These are phyloP conservation scores for Phrynocephalus forsythii DNA, from an alignment of 2,797 vertebrate species.

Conservation along the genomic window DNA sequence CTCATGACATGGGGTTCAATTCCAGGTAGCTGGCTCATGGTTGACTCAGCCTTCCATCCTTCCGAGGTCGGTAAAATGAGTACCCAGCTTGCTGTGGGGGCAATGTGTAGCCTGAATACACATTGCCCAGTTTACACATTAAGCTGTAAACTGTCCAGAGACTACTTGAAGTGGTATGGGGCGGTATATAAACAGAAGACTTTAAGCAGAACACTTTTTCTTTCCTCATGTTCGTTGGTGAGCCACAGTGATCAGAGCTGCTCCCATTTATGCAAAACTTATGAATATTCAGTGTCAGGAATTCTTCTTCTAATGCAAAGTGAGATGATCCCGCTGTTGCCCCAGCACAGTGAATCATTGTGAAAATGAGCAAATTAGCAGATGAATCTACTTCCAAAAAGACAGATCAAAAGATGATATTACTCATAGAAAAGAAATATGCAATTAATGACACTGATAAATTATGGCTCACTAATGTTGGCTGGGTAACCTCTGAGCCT, in stretches of 20 bases:
- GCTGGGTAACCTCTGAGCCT: slow-evolving; percentile 15
- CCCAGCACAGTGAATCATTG: slow-evolving; percentile 20
- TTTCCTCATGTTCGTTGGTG: not conserved
- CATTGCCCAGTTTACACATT: too few species aligned
- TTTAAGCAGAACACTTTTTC: not conserved
- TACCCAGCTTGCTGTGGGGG: too few species aligned
- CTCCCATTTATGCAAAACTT: slow-evolving; percentile 5
- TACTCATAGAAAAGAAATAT: slow-evolving; percentile 41
- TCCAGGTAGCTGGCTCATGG: too few species aligned
- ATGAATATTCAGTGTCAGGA: slow-evolving; percentile 16
- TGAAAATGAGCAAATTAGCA: slow-evolving; percentile 31
- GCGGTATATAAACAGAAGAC: too few species aligned
- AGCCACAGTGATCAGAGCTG: not conserved
- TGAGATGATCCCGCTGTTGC: not conserved
- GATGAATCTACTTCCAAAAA: slow-evolving; percentile 51
- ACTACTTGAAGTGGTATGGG: too few species aligned
- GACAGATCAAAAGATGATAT: slow-evolving; percentile 30
- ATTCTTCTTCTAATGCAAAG: slow-evolving; percentile 21
- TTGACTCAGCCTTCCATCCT: too few species aligned
- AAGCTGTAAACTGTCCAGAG: too few species aligned
- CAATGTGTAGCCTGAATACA: too few species aligned
- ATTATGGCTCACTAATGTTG: slow-evolving; percentile 41
- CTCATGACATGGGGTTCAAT: too few species aligned
- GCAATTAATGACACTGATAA: slow-evolving; percentile 40
- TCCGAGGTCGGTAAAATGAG: too few species aligned